Conservation (phyloP, 2,797 vertebrate species). For the Calcarius lapponicus region DNA sequence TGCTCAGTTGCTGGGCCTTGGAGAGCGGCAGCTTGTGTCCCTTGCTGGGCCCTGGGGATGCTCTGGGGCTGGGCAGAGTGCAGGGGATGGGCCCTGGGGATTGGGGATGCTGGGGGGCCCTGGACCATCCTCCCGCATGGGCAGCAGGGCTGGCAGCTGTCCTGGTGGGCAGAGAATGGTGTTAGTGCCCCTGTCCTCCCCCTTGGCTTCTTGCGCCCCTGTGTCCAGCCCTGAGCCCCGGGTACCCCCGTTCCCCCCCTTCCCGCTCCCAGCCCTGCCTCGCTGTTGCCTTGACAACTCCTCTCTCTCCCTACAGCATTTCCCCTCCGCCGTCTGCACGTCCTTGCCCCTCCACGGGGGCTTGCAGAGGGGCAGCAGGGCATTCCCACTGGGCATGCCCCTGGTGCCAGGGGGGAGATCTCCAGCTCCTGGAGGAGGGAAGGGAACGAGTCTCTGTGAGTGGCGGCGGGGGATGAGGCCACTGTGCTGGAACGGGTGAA, state of each 20-base stretch:
- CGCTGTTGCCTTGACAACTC: not conserved
- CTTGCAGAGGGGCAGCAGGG: fast-evolving
- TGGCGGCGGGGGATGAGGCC: fast-evolving
- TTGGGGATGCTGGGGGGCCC: not conserved
- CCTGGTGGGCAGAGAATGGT: not conserved
- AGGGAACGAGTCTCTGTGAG: not conserved
- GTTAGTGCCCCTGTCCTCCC: not conserved
- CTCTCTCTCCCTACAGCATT: not conserved
- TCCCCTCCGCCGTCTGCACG: not conserved
- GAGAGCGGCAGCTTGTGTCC: not conserved
- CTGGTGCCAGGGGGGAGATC: not conserved
- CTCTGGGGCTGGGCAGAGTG: not conserved
- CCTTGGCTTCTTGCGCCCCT: not conserved
- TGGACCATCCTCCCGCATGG: fast-evolving
- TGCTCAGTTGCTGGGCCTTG: not conserved
- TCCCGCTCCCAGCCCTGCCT: not conserved
- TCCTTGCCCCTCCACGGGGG: not conserved
- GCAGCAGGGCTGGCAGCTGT: not conserved
- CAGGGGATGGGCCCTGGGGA: too few relatives aligned
- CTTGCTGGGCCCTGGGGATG: fast-evolving
- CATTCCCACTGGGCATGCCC: not conserved
- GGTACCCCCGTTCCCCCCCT: not conserved
- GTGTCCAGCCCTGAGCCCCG: fast-evolving
- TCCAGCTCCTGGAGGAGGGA: not conserved
- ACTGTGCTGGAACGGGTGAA: not conserved